Conservation (phyloP, 2,888 invertebrate genomes). For the Leistus spinibarbis region DNA sequence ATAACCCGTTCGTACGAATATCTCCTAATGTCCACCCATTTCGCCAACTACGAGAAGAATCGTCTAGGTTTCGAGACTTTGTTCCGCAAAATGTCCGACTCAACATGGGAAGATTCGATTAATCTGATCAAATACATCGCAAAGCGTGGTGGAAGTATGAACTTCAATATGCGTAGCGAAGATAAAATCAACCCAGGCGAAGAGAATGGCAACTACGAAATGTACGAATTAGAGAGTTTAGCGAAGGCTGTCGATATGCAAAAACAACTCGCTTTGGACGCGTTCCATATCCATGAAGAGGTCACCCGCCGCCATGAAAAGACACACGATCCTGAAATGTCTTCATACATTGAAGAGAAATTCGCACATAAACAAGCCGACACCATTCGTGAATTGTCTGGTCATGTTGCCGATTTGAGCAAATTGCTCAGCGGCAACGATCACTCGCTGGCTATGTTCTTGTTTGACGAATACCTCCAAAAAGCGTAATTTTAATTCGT, state of each 20-base stretch:
- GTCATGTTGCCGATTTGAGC: constrained; percentile 75
- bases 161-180: constrained; percentile 57
- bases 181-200: constrained; percentile 52
- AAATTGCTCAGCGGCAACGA: constrained; percentile 66
- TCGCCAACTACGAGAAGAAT: constrained; percentile 77
- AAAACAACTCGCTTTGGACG: constrained; percentile 72
- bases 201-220: constrained; percentile 62
- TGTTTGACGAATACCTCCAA: constrained; percentile 74
- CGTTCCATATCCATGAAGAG: constrained; percentile 70
- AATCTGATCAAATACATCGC: constrained; percentile 79
- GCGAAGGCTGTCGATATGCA: constrained; percentile 77
- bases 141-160: constrained; percentile 70
- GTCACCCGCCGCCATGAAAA: constrained; percentile 63
- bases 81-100: constrained; percentile 75
- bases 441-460: constrained; percentile 68
- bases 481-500: constrained; percentile 46
- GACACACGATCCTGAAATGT: constrained; percentile 72
- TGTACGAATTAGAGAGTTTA: constrained; percentile 73
- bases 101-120: constrained; percentile 74
- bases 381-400: constrained; percentile 71
- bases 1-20: constrained; percentile 77
- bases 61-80: constrained; percentile 77
- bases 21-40: constrained; percentile 75
- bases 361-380: constrained; percentile 74
- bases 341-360: constrained; percentile 77